Percentiles rank a stretch among this genome's conserved stretches.
These are phyloP conservation scores for Cyrtodaria siliqua DNA, from an alignment of 2,888 invertebrate genomes.

Conservation along the genomic window DNA sequence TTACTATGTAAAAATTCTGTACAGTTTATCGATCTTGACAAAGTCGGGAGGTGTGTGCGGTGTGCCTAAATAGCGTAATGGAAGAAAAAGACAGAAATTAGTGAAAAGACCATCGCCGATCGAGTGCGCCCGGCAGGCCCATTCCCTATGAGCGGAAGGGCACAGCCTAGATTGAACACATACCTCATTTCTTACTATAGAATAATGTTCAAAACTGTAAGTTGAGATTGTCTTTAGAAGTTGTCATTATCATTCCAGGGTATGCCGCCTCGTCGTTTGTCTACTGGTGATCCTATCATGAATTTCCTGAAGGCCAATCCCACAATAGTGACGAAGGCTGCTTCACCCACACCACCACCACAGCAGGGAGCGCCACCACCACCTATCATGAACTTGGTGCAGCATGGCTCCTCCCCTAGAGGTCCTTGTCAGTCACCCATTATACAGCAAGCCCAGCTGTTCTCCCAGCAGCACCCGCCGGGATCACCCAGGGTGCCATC, in stretches of 20 bases:
- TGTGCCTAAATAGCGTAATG: too few species aligned
- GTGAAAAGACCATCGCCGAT: too few species aligned
- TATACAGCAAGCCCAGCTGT: slow-evolving; percentile 62
- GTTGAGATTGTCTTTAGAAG: slow-evolving; percentile 86
- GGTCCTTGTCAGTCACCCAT: slow-evolving; percentile 72
- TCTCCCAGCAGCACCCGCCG: slow-evolving; percentile 68
- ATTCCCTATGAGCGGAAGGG: too few species aligned
- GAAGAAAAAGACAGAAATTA: too few species aligned
- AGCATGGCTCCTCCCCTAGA: slow-evolving; percentile 70
- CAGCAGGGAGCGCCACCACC: slow-evolving; percentile 58
- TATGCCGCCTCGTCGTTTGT: slow-evolving; percentile 31
- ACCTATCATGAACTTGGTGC: slow-evolving; percentile 60
- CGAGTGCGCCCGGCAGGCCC: too few species aligned
- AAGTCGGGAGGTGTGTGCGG: too few species aligned
- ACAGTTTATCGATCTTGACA: too few species aligned
- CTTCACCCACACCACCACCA: slow-evolving; percentile 80
- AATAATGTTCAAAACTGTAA: too few species aligned
- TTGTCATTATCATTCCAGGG: slow-evolving; percentile 5
- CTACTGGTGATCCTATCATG: slow-evolving; percentile 75
- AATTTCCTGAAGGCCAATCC: slow-evolving; percentile 83
- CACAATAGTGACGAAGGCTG: slow-evolving; percentile 82
- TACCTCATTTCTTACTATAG: too few species aligned
- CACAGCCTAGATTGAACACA: too few species aligned
- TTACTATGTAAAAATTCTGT: too few species aligned
- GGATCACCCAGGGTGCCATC: slow-evolving; percentile 81